Evolutionary conservation across 2,797 vertebrate species (phyloP).

Genomic region (Dipus sagitta): DNA sequence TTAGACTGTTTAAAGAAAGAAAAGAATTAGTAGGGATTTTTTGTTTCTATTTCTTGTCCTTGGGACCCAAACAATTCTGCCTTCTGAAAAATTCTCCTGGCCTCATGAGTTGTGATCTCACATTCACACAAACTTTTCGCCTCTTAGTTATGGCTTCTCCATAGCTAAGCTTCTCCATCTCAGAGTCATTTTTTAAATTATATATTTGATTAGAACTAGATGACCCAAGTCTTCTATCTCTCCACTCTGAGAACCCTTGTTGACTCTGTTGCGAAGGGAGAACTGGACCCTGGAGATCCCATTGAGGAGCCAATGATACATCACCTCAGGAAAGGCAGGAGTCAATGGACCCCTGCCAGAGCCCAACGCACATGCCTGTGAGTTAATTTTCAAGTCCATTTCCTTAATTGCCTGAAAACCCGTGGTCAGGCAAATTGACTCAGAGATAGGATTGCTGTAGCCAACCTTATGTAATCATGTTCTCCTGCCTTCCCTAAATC

Average conservation of each 20-base stretch:
- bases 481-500: neutral
- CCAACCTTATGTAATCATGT: slow-evolving; percentile 35
- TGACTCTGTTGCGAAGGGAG: neutral
- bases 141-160: slow-evolving; percentile 35
- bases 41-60: slow-evolving; percentile 54
- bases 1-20: slow-evolving; percentile 61
- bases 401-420: slow-evolving; percentile 80
- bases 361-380: slow-evolving; percentile 36
- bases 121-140: neutral
- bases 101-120: neutral
- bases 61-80: slow-evolving; percentile 58
- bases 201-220: slow-evolving; percentile 78
- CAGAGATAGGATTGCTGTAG: slow-evolving; percentile 45
- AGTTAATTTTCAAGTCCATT: slow-evolving; percentile 83
- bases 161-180: slow-evolving; percentile 12
- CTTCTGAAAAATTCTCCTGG: slow-evolving; percentile 50
- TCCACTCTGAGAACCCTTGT: slow-evolving; percentile 36
- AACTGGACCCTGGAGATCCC: slow-evolving; percentile 39
- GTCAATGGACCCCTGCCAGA: slow-evolving; percentile 52
- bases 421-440: slow-evolving; percentile 70
- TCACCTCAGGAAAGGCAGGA: slow-evolving; percentile 64
- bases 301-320: slow-evolving; percentile 68
- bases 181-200: slow-evolving; percentile 66
- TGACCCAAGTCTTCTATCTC: slow-evolving; percentile 63
- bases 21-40: slow-evolving; percentile 41